These are phyloP conservation scores for cat (Felis catus) DNA, from an alignment of 2,113 vertebrate genomes.

Conservation along the genomic window F.catus_Fca126_mat1.0 CM031412.1:196329001-196329500, in stretches of 20 bases:
- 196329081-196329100: slow-evolving; percentile 21
- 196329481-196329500: neutral
- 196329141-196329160: neutral
- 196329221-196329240: neutral
- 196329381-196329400: neutral
- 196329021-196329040: neutral
- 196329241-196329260: neutral
- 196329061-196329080: neutral
- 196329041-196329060: neutral
- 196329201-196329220: neutral
- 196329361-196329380: neutral
- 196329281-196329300: neutral
- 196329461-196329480: neutral
- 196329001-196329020: neutral
- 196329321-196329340: neutral
- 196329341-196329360: neutral
- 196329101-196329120: neutral
- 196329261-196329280: neutral
- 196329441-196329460: neutral
- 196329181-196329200: neutral
- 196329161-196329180: neutral
- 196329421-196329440: neutral
- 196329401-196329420: neutral
- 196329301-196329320: neutral
- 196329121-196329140: neutral